Evolutionary conservation across 2,113 vertebrate genomes (phyloP).

Genomic region (Lipophrys pholis): DNA sequence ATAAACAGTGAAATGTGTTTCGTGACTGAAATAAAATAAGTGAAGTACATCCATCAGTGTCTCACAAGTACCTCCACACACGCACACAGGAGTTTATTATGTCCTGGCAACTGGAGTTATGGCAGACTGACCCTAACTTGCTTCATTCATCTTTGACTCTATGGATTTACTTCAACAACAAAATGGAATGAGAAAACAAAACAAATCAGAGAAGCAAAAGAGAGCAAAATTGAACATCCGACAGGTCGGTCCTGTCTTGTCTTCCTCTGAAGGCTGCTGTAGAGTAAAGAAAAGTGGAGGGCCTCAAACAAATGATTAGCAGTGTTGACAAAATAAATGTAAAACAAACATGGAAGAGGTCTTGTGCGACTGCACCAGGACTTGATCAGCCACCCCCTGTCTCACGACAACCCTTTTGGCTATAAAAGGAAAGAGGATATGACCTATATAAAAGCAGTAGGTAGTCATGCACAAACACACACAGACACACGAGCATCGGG

Average conservation of each 20-base stretch:
- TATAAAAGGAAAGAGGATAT: conserved; percentile 41
- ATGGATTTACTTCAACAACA: conserved; percentile 22
- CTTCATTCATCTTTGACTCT: conserved; percentile 54
- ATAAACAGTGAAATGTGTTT: no score
- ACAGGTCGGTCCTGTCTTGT: conserved; percentile 8
- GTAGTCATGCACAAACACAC: neutral
- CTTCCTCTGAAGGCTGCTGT: neutral
- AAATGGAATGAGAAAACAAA: conserved; percentile 19
- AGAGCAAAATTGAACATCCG: conserved; percentile 26
- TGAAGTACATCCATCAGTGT: conserved; percentile 3
- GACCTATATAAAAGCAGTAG: conserved; percentile 73
- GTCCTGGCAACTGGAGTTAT: conserved; percentile 2
- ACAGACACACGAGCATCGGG: neutral
- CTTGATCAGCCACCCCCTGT: conserved; percentile 35
- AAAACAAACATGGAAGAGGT: conserved; percentile 28
- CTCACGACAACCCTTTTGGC: conserved; percentile 28
- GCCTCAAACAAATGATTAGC: conserved; percentile 2
- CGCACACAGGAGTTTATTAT: conserved; percentile 46
- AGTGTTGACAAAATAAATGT: conserved; percentile 29
- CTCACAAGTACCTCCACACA: conserved; percentile 34
- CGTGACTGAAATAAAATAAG: no score
- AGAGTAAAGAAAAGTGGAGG: neutral
- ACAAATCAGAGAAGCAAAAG: neutral
- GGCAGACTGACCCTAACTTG: conserved; percentile 31
- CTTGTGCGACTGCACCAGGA: conserved; percentile 11